These are phyloP conservation scores for Cottus gobio DNA, from an alignment of 2,113 vertebrate species.

Conservation along the genomic window DNA sequence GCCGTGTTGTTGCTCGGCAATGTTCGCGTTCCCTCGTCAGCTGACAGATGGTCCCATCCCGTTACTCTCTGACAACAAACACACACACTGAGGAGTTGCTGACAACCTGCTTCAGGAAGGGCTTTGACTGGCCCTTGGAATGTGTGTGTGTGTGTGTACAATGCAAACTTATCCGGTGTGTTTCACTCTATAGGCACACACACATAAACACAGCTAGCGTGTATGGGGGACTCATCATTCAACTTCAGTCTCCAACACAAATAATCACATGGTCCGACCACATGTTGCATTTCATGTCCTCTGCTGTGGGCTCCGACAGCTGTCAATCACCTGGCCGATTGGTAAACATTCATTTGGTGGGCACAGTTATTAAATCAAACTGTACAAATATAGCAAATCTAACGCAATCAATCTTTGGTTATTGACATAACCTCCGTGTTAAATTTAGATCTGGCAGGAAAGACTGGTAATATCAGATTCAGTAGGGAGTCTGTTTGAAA, in stretches of 20 bases:
- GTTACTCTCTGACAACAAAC: conserved; percentile 76
- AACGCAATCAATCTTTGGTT: conserved; percentile 74
- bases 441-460: conserved; percentile 71
- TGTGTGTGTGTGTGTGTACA: conserved; percentile 29
- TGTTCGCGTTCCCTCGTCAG: conserved; percentile 41
- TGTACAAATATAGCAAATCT: conserved; percentile 75
- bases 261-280: conserved; percentile 77
- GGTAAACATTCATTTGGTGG: conserved; percentile 65
- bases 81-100: conserved; percentile 71
- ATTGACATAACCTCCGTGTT: conserved; percentile 66
- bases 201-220: conserved; percentile 50
- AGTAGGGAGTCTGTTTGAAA: conserved; percentile 68
- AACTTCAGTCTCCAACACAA: conserved; percentile 76
- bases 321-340: conserved; percentile 72
- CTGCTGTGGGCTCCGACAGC: conserved; percentile 60
- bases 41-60: conserved; percentile 74
- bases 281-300: conserved; percentile 63
- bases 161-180: conserved; percentile 30
- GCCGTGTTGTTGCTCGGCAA: conserved; percentile 50
- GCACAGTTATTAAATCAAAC: conserved; percentile 71
- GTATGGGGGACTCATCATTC: conserved; percentile 77
- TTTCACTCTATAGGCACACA: conserved; percentile 26
- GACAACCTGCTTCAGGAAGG: conserved; percentile 70
- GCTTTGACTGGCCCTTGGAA: conserved; percentile 39
- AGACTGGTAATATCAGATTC: conserved; percentile 71